Conservation (phyloP, 1,140 invertebrate species). For the Drosophila athabasca region DNA sequence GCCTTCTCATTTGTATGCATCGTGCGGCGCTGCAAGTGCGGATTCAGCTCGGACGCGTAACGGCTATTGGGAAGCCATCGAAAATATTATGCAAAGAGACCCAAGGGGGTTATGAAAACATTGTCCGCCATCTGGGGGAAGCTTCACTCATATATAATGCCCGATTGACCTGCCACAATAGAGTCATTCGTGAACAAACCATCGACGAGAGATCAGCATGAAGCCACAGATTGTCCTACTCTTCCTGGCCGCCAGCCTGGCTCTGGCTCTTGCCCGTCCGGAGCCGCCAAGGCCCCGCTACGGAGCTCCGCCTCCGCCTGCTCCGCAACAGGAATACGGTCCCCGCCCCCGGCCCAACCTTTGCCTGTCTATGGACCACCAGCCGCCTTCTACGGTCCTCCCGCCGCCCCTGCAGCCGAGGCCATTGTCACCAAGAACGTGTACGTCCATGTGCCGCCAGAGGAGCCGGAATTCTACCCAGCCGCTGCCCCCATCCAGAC, state of each 20-base stretch:
- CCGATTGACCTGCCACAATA: constrained; percentile 44
- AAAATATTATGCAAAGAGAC: constrained; percentile 75
- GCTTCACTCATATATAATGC: constrained; percentile 60
- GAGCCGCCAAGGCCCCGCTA: constrained; percentile 76
- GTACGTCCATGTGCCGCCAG: constrained; percentile 90
- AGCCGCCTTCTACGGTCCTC: constrained; percentile 78
- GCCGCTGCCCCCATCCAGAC: constrained; percentile 71
- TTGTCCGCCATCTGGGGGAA: background rate
- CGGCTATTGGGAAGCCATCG: constrained; percentile 62
- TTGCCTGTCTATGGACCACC: constrained; percentile 75
- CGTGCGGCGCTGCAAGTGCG: constrained; percentile 21
- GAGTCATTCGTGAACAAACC: constrained; percentile 64
- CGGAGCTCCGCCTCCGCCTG: constrained; percentile 65
- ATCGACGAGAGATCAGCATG: constrained; percentile 49
- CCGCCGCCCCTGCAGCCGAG: constrained; percentile 52
- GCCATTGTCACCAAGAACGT: constrained; percentile 89
- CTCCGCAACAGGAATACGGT: constrained; percentile 78
- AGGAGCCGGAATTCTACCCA: constrained; percentile 85
- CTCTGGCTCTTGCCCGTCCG: constrained; percentile 69
- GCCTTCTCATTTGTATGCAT: constrained; percentile 65
- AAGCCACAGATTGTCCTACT: constrained; percentile 53
- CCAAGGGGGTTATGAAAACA: constrained; percentile 53
- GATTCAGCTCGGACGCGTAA: constrained; percentile 47
- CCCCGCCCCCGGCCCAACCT: constrained; percentile 74
- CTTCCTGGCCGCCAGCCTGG: constrained; percentile 52